These are phyloP conservation scores for Eupristina koningsbergeri DNA, from an alignment of 1,140 invertebrate genomes.

Conservation along the genomic window DNA sequence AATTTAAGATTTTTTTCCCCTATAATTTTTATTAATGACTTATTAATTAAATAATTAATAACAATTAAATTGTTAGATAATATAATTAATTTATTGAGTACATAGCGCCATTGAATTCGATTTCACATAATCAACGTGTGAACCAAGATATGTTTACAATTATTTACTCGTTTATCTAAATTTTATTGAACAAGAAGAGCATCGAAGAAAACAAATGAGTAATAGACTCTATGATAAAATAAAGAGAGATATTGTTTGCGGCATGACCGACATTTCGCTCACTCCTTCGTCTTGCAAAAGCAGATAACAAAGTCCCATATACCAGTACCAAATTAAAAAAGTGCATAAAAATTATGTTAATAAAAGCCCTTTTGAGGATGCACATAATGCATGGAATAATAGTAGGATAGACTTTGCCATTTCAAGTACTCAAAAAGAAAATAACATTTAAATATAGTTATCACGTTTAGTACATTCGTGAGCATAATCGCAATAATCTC, in stretches of 20 bases:
- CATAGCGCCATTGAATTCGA: not conserved
- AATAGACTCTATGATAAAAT: conserved; percentile 10
- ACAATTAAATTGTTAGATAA: not conserved
- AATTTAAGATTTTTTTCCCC: too few species aligned
- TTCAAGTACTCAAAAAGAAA: too few species aligned
- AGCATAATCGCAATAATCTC: too few species aligned
- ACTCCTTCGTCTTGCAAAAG: not conserved
- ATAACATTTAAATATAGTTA: too few species aligned
- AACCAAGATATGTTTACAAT: conserved; percentile 7
- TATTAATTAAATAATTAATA: too few species aligned
- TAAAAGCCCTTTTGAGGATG: too few species aligned
- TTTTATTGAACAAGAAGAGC: not conserved
- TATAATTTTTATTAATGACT: too few species aligned
- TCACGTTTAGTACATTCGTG: too few species aligned
- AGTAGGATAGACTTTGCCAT: too few species aligned
- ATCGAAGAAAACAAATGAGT: conserved; percentile 8
- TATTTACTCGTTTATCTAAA: not conserved
- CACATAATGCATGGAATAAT: too few species aligned
- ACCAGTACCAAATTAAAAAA: too few species aligned
- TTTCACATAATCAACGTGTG: conserved; percentile 21
- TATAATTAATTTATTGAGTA: not conserved
- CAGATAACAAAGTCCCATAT: conserved; percentile 9
- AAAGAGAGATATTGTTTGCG: conserved; percentile 20
- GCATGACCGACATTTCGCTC: conserved; percentile 33
- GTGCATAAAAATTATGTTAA: too few species aligned